Percentiles rank a stretch among this genome's conserved stretches.
Conservation (phyloP, 1,140 invertebrate genomes). For the Drosophila persimilis region DNA sequence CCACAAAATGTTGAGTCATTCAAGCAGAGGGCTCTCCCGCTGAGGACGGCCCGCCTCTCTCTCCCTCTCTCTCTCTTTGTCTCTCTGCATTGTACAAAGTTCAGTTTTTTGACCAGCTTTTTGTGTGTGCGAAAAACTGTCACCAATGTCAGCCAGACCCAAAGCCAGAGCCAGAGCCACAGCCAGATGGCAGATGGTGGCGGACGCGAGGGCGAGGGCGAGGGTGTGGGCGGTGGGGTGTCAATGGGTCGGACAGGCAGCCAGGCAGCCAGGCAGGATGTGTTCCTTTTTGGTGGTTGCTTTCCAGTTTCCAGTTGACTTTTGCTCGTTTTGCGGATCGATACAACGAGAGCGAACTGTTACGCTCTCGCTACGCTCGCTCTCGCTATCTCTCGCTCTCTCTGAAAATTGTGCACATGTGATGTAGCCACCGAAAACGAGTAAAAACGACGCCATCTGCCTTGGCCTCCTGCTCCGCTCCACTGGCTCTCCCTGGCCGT, state of each 20-base stretch:
- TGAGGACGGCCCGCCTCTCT: neutral
- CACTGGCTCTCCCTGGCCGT: neutral
- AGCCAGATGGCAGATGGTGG: neutral
- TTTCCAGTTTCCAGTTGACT: constrained; percentile 79
- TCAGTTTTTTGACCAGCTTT: constrained; percentile 64
- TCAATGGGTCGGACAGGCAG: too few relatives aligned
- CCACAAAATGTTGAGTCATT: constrained; percentile 78
- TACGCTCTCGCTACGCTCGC: neutral
- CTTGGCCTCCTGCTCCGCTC: constrained; percentile 10
- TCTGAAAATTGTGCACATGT: constrained; percentile 74
- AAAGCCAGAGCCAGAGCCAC: neutral
- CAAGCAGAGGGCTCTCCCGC: constrained; percentile 14
- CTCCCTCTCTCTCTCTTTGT: neutral
- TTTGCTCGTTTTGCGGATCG: constrained; percentile 71
- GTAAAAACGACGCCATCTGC: constrained; percentile 48
- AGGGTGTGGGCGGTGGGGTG: neutral
- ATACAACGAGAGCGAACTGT: constrained; percentile 40
- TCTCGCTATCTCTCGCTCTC: constrained; percentile 28
- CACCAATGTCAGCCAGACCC: constrained; percentile 57
- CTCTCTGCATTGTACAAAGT: constrained; percentile 25
- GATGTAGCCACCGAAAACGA: constrained; percentile 48
- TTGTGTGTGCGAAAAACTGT: constrained; percentile 50
- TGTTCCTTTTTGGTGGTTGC: constrained; percentile 65
- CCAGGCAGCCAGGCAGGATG: constrained; percentile 32
- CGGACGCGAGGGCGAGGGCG: too few relatives aligned